Base-by-base conservation (phyloP, 1,140 invertebrate species). In the Lucilia cuprina region DNA sequence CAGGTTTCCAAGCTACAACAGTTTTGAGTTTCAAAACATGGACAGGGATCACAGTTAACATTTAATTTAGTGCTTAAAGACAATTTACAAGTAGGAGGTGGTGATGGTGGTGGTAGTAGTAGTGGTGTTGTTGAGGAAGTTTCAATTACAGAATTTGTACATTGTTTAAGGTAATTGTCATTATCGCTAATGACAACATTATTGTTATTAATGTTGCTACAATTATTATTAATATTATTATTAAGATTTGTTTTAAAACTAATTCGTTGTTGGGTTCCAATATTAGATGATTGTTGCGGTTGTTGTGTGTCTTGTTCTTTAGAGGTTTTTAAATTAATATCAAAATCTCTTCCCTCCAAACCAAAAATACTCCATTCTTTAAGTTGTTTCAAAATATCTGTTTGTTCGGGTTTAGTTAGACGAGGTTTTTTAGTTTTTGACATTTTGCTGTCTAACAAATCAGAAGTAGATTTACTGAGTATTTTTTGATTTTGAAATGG, bases 361-460 rank as follows among this genome's bases (percentile, higher is more conserved):
- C 92, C 91, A 85, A 91, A 91, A 50, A 92, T 88, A 86, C 92
- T 91, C 92, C 92, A 93, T 86, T 93, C 93, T 85, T 93, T 92
- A 14, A 94, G 88, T 86, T 93, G 91, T 86, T 92, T 93, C 4
- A 93, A 86, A 35, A 93, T 91, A 85, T 92, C 90, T 50, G 91
- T 85, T 86, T 92, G 90, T 87, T 94, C 93, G 84, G 91, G 89
- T 77, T 92, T 88, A 14, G 90, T 92, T 78, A 93, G 86, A 84
- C 88, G 89, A 75, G 80, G 86, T 85, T 78, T 83, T 55, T 82
- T 49, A 17, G 49, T 30, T 14, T 25, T 13, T 47, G 5, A 35
- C 12, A 2, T 74, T 74, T 70, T 55, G 1, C 74, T 75, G 34
- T 84, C 85, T 5, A 84, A 82, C 83, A 90, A 19, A 5, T 87